Evolutionary conservation across 2,797 vertebrate genomes (phyloP), one percentile per base, ranked within the genome.

Genomic region (Anisognathus igniventris): DNA sequence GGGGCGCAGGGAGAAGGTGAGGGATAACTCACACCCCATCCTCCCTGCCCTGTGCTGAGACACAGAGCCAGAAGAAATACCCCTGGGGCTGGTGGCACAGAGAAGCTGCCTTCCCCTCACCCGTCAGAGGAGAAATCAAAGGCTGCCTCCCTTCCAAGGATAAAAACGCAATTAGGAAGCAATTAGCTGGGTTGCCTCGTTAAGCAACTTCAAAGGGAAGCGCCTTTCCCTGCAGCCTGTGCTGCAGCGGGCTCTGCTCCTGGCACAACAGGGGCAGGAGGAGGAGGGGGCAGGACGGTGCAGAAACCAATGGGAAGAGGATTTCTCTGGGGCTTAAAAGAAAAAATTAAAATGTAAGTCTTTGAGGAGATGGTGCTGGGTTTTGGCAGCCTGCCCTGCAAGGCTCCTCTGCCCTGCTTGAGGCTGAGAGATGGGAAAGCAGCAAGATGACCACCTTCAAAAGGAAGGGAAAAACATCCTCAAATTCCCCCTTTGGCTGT

Each of bases 131-230:
- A 93, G 79, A 96, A 96, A 97, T 97, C 97, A 97, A 97, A 96
- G 96, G 88, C 92, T 95, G 93, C 80, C 70, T 96, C 92, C 70
- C n/a, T 93, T 91, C 90, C 89, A 95, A 96, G 94, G 94, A 96
- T 82, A 90, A 92, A 96, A 97, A 97, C 0, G 72, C 96, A 97
- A 96, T 97, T 97, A 97, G 87, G 92, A 97, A 96, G 96, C 94
- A 97, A 97, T 97, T 97, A 97, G 96, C 91, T 89, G 90, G 90
- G 81, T 93, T 95, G 94, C 95, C 93, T 97, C 93, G 68, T 97
- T 97, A 97, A 96, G 92, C 60, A 10, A 95, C 94, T 96, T 97
- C 96, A 97, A 95, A 97, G 96, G 85, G 78, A 94, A 96, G 89
- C 9, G 88, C 85, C 93, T 93, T 93, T 48, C 82, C 89, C 42